phyloP scores from a whole-genome alignment of 2,888 invertebrate genomes.

The Glyphotaelius pellucidus region DNA sequence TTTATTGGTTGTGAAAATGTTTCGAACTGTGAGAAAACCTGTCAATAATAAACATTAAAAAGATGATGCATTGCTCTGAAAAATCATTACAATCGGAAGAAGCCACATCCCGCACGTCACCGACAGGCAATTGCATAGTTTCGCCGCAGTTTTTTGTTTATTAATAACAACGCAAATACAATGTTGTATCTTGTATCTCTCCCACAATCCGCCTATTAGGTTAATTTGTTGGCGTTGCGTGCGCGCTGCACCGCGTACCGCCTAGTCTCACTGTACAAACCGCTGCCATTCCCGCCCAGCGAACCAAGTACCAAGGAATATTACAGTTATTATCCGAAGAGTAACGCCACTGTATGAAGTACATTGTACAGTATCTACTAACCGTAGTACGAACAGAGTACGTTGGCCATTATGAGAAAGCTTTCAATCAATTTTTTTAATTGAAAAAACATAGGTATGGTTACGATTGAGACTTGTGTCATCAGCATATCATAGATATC shows the following conservation, averaged over 20 bases:
- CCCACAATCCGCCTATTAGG: neutral
- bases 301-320: slow-evolving; percentile 45
- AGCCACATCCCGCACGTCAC: neutral
- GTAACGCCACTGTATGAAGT: slow-evolving; percentile 47
- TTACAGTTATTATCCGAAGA: slow-evolving; percentile 57
- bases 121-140: neutral
- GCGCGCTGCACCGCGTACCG: slow-evolving; percentile 13
- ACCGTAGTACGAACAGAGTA: neutral
- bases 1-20: too few species aligned
- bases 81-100: neutral
- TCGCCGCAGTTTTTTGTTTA: neutral
- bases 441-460: too few species aligned
- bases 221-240: slow-evolving; percentile 12
- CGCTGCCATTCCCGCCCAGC: slow-evolving; percentile 36
- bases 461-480: too few species aligned
- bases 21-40: neutral
- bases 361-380: neutral
- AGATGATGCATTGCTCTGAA: neutral
- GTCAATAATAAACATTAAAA: neutral
- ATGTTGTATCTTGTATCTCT: neutral
- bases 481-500: too few species aligned
- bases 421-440: neutral
- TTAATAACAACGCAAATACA: slow-evolving; percentile 17
- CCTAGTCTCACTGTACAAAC: neutral
- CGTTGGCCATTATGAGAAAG: neutral